Conservation (phyloP, 2,113 vertebrate species). For the Guaruba guarouba region DNA sequence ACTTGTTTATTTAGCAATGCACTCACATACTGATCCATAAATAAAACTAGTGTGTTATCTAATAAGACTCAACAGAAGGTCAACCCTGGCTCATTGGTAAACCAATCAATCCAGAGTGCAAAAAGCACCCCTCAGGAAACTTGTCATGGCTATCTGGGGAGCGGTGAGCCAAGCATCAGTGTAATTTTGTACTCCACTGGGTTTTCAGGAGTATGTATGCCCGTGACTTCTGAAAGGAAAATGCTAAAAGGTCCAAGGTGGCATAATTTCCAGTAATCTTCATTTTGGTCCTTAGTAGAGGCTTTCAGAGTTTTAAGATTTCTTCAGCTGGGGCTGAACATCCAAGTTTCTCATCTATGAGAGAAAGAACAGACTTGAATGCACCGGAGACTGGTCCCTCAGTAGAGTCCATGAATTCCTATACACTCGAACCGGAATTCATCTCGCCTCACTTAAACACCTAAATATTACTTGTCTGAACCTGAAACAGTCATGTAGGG, state of each 20-base stretch:
- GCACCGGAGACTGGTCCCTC: background rate
- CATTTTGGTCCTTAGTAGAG: background rate
- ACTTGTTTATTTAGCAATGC: slow-evolving; percentile 6
- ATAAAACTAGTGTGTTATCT: background rate
- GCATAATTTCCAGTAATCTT: background rate
- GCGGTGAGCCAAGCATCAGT: background rate
- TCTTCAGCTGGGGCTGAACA: background rate
- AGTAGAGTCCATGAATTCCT: background rate
- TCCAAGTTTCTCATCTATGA: background rate
- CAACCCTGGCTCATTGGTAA: background rate
- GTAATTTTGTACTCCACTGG: background rate
- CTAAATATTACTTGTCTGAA: background rate
- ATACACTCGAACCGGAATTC: background rate
- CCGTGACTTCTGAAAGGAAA: background rate
- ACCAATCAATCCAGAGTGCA: background rate
- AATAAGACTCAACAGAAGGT: background rate
- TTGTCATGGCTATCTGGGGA: background rate
- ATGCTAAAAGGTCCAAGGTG: background rate
- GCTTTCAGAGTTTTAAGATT: background rate
- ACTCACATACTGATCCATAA: background rate
- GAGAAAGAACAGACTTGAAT: background rate
- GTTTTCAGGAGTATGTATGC: background rate
- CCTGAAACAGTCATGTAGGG: background rate
- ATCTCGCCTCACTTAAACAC: background rate
- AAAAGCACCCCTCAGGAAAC: background rate